Conservation (phyloP, 1,140 invertebrate species). For the Neotoxoptera formosana region DNA sequence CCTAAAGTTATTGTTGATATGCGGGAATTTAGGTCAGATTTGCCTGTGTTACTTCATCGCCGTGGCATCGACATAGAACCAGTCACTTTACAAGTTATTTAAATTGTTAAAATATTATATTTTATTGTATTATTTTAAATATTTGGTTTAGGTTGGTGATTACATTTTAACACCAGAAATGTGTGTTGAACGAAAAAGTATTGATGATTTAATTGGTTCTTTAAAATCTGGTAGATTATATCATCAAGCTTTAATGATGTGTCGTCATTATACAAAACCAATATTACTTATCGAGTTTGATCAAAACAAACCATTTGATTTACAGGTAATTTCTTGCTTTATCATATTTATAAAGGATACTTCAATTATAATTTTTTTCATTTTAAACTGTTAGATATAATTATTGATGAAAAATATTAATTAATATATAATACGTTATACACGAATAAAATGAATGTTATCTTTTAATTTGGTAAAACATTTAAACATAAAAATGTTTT, state of each 20-base stretch:
- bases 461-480: neutral
- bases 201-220: slow-evolving; percentile 96
- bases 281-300: slow-evolving; percentile 98
- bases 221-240: slow-evolving; percentile 94
- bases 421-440: neutral
- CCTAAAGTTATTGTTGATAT: slow-evolving; percentile 92
- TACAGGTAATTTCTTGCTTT: slow-evolving; percentile 73
- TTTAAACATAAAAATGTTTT: neutral
- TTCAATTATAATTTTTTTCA: neutral
- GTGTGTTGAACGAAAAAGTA: slow-evolving; percentile 95
- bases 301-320: slow-evolving; percentile 88
- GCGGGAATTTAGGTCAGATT: slow-evolving; percentile 96
- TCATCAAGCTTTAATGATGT: slow-evolving; percentile 92
- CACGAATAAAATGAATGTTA: neutral
- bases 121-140: slow-evolving; percentile 37
- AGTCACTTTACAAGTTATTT: slow-evolving; percentile 78
- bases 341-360: neutral
- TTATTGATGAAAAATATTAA: no score
- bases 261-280: slow-evolving; percentile 83
- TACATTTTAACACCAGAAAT: slow-evolving; percentile 97
- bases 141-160: slow-evolving; percentile 81
- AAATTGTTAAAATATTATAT: slow-evolving; percentile 6
- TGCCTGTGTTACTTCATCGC: slow-evolving; percentile 93
- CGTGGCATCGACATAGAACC: slow-evolving; percentile 94
- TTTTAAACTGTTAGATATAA: no score